Evolutionary conservation across 2,888 invertebrate genomes (phyloP).

Genomic region (Trypoxylon attenuatum): DNA sequence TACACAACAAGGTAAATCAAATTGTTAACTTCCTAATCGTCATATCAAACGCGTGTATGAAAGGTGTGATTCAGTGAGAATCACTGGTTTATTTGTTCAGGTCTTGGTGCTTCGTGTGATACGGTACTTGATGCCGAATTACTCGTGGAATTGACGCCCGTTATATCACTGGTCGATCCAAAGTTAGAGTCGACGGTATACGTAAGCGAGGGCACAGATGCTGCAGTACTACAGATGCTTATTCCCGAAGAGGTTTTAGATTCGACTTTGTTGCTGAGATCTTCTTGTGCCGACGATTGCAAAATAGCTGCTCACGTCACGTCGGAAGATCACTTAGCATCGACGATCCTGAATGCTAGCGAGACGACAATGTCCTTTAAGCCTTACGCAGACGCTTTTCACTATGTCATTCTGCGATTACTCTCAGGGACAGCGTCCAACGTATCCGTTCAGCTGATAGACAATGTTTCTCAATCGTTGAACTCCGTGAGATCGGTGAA

Average conservation of each 20-base stretch:
- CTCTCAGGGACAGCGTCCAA: conserved; percentile 54
- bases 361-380: conserved; percentile 55
- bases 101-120: conserved; percentile 81
- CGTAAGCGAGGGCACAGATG: conserved; percentile 52
- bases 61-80: too few species aligned
- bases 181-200: conserved; percentile 39
- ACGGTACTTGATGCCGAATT: conserved; percentile 81
- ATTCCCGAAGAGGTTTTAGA: conserved; percentile 55
- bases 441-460: conserved; percentile 35
- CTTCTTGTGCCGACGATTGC: conserved; percentile 65
- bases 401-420: conserved; percentile 63
- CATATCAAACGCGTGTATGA: too few species aligned
- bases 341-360: conserved; percentile 53
- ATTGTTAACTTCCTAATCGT: too few species aligned
- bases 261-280: conserved; percentile 52
- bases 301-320: conserved; percentile 59
- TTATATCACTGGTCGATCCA: conserved; percentile 53
- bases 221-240: conserved; percentile 61
- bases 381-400: conserved; percentile 59
- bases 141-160: conserved; percentile 76
- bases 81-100: too few species aligned
- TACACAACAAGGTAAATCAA: conserved; percentile 84
- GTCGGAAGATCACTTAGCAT: conserved; percentile 52
- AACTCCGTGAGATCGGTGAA: conserved; percentile 30
- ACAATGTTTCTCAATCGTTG: conserved; percentile 63